Conservation (phyloP, 53 echinoderm and acorn worm genomes). For the Patiria pectinifera region DNA sequence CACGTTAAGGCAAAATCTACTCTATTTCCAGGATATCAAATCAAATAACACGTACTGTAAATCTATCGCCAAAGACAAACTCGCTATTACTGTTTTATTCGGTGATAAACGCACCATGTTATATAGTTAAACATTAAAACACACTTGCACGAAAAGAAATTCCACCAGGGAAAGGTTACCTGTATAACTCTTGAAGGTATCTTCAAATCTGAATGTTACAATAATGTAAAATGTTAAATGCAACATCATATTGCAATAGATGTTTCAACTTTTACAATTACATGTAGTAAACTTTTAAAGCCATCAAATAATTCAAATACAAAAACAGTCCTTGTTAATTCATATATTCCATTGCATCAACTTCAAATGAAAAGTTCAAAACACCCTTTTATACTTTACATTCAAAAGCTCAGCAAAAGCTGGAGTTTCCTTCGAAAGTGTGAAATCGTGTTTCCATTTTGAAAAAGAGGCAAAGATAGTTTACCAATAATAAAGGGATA, state of each 20-base stretch:
- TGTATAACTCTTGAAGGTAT: neutral
- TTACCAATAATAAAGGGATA: no score
- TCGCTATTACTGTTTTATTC: neutral
- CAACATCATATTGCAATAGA: neutral
- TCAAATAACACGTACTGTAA: no score
- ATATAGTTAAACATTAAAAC: neutral
- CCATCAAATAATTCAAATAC: neutral
- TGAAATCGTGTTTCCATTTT: no score
- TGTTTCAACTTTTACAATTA: no score
- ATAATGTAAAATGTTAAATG: neutral
- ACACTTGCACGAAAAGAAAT: neutral
- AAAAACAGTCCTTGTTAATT: neutral
- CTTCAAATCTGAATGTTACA: neutral
- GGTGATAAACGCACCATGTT: neutral
- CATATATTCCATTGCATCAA: neutral
- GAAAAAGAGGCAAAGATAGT: no score
- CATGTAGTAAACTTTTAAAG: no score
- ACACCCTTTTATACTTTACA: no score
- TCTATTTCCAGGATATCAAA: no score
- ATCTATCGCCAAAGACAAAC: no score
- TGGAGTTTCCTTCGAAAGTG: no score
- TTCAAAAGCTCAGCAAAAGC: no score
- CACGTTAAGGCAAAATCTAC: no score
- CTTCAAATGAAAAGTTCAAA: neutral
- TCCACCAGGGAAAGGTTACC: constrained; percentile 4